Conservation (phyloP, 2,113 vertebrate species). For the Lepisosteus osseus region DNA sequence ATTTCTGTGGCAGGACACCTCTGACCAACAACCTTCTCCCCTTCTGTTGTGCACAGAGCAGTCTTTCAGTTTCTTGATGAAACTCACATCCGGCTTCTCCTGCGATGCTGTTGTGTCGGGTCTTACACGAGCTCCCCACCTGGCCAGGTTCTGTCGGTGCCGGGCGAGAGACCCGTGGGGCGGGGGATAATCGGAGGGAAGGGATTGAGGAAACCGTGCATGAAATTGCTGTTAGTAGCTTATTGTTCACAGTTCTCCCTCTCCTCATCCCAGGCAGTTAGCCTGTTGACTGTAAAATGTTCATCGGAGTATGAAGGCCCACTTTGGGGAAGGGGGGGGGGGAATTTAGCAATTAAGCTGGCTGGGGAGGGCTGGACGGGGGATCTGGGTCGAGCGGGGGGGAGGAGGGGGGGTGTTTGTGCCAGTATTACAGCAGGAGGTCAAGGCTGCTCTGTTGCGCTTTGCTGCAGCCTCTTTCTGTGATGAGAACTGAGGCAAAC, state of each 20-base stretch:
- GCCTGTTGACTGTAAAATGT: constrained; percentile 37
- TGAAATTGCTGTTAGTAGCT: constrained; percentile 63
- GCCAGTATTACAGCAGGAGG: constrained; percentile 29
- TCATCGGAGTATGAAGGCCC: constrained; percentile 35
- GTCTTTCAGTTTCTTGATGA: no score
- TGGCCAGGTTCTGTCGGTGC: constrained; percentile 1
- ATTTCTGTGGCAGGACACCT: no score
- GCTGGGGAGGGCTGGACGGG: constrained; percentile 4
- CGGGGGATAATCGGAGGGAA: constrained; percentile 54
- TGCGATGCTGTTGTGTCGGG: not conserved
- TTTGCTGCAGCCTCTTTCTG: constrained; percentile 42
- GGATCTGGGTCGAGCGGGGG: constrained; percentile 16
- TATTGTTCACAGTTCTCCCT: constrained; percentile 44
- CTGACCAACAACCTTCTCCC: no score
- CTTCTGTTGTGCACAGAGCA: no score
- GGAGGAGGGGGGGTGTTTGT: constrained; percentile 13
- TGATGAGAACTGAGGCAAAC: constrained; percentile 3
- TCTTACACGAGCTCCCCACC: constrained; percentile 8
- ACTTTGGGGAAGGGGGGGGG: constrained; percentile 5
- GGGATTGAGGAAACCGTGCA: constrained; percentile 59
- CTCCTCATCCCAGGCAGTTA: constrained; percentile 20
- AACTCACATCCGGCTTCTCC: not conserved
- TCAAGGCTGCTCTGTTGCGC: constrained; percentile 35
- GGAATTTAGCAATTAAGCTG: constrained; percentile 37
- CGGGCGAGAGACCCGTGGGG: constrained; percentile 36